Conservation (phyloP, 2,888 invertebrate species). For the Eutolmus rufibarbis region DNA sequence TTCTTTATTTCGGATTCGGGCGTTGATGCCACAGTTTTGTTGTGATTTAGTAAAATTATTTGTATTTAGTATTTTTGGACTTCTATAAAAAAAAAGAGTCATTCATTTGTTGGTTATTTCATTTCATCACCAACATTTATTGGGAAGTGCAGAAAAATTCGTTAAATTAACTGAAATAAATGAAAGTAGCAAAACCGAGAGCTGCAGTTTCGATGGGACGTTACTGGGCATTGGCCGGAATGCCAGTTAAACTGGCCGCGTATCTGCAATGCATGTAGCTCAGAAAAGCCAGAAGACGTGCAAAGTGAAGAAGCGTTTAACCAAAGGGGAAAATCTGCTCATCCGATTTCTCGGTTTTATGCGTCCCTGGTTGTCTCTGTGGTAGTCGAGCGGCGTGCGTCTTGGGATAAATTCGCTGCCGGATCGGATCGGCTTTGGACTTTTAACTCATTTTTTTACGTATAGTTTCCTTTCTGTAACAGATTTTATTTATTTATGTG, state of each 20-base stretch:
- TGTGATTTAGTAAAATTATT: not conserved
- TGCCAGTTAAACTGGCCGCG: slow-evolving; percentile 14
- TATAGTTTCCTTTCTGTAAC: slow-evolving; percentile 1
- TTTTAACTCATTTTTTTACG: slow-evolving; percentile 38
- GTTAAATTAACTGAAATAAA: not conserved
- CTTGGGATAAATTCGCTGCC: not conserved
- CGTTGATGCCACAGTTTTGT: not conserved
- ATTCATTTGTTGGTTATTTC: not conserved
- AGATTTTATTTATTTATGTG: slow-evolving; percentile 29
- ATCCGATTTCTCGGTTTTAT: slow-evolving; percentile 26
- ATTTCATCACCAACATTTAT: not conserved
- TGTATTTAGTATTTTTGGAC: not conserved
- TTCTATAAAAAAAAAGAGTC: not conserved
- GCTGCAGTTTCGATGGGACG: not conserved
- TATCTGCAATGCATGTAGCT: not conserved
- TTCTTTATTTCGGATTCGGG: not conserved
- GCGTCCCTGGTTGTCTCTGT: not conserved
- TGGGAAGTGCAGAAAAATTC: not conserved
- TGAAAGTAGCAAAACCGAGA: not conserved
- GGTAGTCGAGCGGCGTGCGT: not conserved
- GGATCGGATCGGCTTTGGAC: not conserved
- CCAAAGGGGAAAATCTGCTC: slow-evolving; percentile 8
- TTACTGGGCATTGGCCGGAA: slow-evolving; percentile 25
- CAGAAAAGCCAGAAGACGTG: not conserved
- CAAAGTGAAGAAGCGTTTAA: not conserved